Base-by-base conservation (phyloP, 2,797 vertebrate species). In the Enoplosus armatus region DNA sequence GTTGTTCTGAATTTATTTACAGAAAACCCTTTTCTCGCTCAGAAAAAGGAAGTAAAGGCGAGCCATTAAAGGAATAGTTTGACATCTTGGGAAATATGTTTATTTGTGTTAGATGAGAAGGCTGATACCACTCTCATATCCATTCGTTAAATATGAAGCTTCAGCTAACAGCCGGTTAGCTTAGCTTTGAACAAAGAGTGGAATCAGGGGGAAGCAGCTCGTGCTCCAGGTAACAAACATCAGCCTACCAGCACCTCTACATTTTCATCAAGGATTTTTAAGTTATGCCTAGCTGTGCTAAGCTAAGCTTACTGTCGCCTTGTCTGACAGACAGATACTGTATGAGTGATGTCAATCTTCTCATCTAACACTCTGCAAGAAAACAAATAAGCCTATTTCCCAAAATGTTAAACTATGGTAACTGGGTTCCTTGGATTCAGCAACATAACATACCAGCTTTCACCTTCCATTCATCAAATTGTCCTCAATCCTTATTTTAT, bases 1-100 rank as follows among this genome's bases (percentile, higher is more conserved):
- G 4, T 16, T 1, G 0, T 2, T 65, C 0, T 39, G 9, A 18
- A n/a, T n/a, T n/a, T n/a, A n/a, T n/a, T n/a, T n/a, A n/a, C n/a
- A n/a, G n/a, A n/a, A n/a, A n/a, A 37, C 9, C 4, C 11, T 37
- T 7, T 31, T 12, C 27, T 4, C 27, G 10, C 43, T n/a, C 41
- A 48, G 43, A 43, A 33, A 51, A 20, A 8, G 33, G n/a, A 51
- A 16, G 18, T 11, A 16, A 39, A 27, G 33, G 26, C 0, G 15
- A 26, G 22, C 16, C 16, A 5, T 37, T 26, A 24, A 55, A 41
- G 14, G 5, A 20, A 16, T 4, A 33, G 26, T 27, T 35, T 0
- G 8, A 51, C 5, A n/a, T 65, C 6, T 16, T 14, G 8, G 8
- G 31, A 18, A 35, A 66, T 10, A 26, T 2, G 47, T 22, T n/a